Percentiles rank a stretch among this genome's conserved stretches.
Evolutionary conservation across 2,888 invertebrate species (phyloP).

Genomic region (Thyatira batis): DNA sequence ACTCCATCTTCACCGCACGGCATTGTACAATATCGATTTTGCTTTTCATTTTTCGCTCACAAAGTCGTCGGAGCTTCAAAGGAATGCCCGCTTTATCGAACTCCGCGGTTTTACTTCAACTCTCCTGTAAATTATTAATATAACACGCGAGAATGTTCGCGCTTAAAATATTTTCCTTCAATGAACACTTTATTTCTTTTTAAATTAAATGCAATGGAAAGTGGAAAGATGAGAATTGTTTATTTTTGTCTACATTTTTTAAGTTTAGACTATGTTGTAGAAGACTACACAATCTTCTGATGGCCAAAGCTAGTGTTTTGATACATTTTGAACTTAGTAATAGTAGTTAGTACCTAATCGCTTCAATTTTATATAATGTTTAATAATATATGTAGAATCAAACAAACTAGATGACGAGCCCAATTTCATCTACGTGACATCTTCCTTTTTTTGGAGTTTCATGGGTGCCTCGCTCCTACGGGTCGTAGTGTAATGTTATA

Average conservation of each 20-base stretch:
- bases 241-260: background rate
- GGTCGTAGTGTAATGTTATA: too few relatives aligned
- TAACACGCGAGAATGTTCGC: background rate
- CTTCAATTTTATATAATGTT: too few relatives aligned
- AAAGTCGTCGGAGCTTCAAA: conserved; percentile 23
- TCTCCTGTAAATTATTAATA: conserved; percentile 17
- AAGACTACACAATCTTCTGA: too few relatives aligned
- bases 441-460: too few relatives aligned
- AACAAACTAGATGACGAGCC: too few relatives aligned
- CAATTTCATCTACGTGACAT: too few relatives aligned
- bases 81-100: conserved; percentile 16
- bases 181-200: background rate
- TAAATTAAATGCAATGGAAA: background rate
- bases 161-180: background rate
- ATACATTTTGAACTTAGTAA: too few relatives aligned
- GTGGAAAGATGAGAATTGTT: too few relatives aligned
- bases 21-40: conserved; percentile 4
- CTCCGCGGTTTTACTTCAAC: conserved; percentile 8
- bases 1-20: background rate
- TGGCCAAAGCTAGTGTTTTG: too few relatives aligned
- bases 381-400: too few relatives aligned
- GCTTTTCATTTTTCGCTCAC: conserved; percentile 23
- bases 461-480: too few relatives aligned
- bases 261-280: background rate
- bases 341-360: too few relatives aligned